Evolutionary conservation across 2,888 invertebrate species (phyloP), one percentile per base, ranked within the genome.

Genomic region (Vannuccia rotundouncinata): DNA sequence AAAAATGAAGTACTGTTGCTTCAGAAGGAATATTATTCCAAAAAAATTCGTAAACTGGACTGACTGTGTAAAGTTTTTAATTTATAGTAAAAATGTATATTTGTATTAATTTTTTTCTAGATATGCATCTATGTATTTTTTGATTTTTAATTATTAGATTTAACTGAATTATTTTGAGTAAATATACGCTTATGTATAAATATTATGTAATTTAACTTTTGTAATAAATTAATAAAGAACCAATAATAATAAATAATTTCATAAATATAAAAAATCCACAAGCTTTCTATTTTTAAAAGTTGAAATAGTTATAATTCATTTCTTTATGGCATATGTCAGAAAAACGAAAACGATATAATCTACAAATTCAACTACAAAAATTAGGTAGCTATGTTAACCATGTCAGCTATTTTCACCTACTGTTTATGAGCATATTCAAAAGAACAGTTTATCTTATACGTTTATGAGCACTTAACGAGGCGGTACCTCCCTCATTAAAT

Each of bases 11-110:
- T 73, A 22, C 74, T 73, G 10, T 22, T 27, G 27, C 22, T 73
- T 22, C 74, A 73, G 27, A 73, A 73, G 74, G 27, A 73, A 73
- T 73, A 73, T 73, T 73, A 73, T 73, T 73, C 74, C 10, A 45
- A 45, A 45, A 45, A 45, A 45, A 45, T 45, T 13, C 45, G 45
- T 45, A 45, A 45, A 45, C 45, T 45, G 45, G 45, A 45, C 45
- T 45, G 45, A 13, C 10, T 45, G 17, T 45, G 45, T 13, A 13
- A 45, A 13, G 45, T 45, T 45, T 17, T 45, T 13, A 45, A 13
- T 45, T 45, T 45, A 45, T 45, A 5, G 45, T 45, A 45, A n/a
- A n/a, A n/a, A 45, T 45, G 45, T 45, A 45, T 17, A 17, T 45
- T n/a, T n/a, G n/a, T n/a, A n/a, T n/a, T n/a, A n/a, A n/a, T n/a